Conservation (phyloP, 2,888 invertebrate species). For the Bombylius major region DNA sequence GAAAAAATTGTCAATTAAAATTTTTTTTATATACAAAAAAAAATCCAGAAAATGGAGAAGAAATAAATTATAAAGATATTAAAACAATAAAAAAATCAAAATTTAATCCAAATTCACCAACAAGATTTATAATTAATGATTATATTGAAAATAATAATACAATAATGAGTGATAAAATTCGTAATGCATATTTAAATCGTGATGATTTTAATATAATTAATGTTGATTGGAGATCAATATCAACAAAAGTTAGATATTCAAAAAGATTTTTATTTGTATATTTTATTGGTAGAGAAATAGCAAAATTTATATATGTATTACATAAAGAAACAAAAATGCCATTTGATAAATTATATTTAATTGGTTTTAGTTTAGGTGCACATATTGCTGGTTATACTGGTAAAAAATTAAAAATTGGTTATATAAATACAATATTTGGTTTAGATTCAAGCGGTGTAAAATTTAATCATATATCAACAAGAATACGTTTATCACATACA, state of each 20-base stretch:
- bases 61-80: too few relatives aligned
- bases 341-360: constrained; percentile 38
- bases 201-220: constrained; percentile 47
- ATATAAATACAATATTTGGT: constrained; percentile 40
- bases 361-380: constrained; percentile 47
- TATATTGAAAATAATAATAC: constrained; percentile 27
- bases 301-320: constrained; percentile 30
- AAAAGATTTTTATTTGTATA: constrained; percentile 37
- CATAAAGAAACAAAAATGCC: constrained; percentile 36
- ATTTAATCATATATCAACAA: constrained; percentile 18
- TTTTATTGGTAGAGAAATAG: constrained; percentile 23
- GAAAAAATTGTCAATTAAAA: too few relatives aligned
- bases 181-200: constrained; percentile 39
- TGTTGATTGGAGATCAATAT: constrained; percentile 46
- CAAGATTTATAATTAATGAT: too few relatives aligned
- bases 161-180: constrained; percentile 21
- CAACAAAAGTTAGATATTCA: constrained; percentile 42
- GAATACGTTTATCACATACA: constrained; percentile 19
- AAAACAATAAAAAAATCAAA: too few relatives aligned
- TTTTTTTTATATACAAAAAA: too few relatives aligned
- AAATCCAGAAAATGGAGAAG: too few relatives aligned
- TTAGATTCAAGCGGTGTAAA: constrained; percentile 21
- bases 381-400: constrained; percentile 46
- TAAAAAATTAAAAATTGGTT: constrained; percentile 41
- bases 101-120: too few relatives aligned